Base-by-base conservation (phyloP, 2,797 vertebrate species). In the Gymnoscopelus braueri region DNA sequence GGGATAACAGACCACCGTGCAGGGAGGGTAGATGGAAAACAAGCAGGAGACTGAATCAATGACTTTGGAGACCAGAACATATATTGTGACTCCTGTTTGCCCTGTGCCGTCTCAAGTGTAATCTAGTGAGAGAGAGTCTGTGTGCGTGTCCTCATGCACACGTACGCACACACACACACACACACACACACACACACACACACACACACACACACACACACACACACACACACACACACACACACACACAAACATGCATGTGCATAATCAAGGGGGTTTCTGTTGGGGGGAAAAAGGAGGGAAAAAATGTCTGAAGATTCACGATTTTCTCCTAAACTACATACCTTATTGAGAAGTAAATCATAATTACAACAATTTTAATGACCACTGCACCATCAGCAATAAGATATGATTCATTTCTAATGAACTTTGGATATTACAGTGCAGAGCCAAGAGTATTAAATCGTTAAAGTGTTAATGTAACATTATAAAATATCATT, bases 401-500 rank as follows among this genome's bases (percentile, higher is more conserved):
- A 86, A 87, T 89, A 77, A 85, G 75, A 85, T 72, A 78, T 88
- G 89, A 91, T 93, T 92, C 77, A 92, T 87, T 88, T 89, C 84
- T 92, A 90, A 91, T 92, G 89, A 92, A 92, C 84, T 88, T 90
- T 88, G 74, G 83, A 87, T 87, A 89, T 92, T 84, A 78, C 79
- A 76, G 82, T 84, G 86, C 84, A 84, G 80, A 87, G 81, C 79
- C 74, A 79, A 86, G 88, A 86, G 84, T 83, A 87, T 91, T 89
- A 91, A 88, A 92, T 88, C 86, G 74, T 89, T 91, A 89, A 89
- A 78, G 79, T 87, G 81, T 89, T 93, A 90, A 93, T 87, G 85
- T 88, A 92, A 87, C 84, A 88, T 88, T 92, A 87, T 88, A 92
- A 93, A 91, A 90, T 84, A 84, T 65, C 80, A 89, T 92, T 90